Evolutionary conservation across 2,888 invertebrate species (phyloP), one percentile per base, ranked within the genome.

Genomic region (Macrophya annulata): DNA sequence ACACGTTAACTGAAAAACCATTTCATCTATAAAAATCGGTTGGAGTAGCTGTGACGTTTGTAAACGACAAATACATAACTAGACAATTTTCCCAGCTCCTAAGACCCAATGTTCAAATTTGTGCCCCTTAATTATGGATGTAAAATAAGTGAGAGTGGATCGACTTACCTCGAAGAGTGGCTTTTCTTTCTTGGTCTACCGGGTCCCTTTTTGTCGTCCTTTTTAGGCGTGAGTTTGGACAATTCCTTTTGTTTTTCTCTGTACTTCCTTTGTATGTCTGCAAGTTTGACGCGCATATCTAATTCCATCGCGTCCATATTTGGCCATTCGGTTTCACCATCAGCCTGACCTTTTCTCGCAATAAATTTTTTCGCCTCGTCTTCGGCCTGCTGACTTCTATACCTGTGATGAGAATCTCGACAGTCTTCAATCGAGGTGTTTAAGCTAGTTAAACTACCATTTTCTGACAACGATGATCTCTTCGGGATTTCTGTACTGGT

Each of bases 201-300:
- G 9, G 92, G 92, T 85, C 90, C 93, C 85, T 95, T 94, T 89
- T 95, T 95, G 0, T 95, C 94, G 0, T 94, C 93, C 86, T 95
- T 94, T 86, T 95, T 95, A 1, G 96, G 96, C 37, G 95, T 95
- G 68, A 97, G 94, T 88, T 96, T 96, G 86, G 96, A 96, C n/a
- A 98, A 94, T 93, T 98, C 97, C 48, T 96, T 96, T 91, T 98
- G 97, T 91, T 97, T 97, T 91, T 98, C 98, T 87, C 96, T 96
- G 91, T 97, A 97, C 90, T 97, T 96, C 43, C 96, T 95, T 90
- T 98, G 97, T 45, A 98, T 94, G 83, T 98, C 97, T 37, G 97
- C 97, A 86, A 98, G 92, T 85, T 96, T 95, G 93, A 96, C 96
- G 65, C 97, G 95, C 97, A 98, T 97, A 89, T 97, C 97, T 89